Percentiles rank a stretch among this genome's conserved stretches.
These are phyloP conservation scores for Mamestra configurata DNA, from an alignment of 1,140 invertebrate genomes.

Conservation along the genomic window DNA sequence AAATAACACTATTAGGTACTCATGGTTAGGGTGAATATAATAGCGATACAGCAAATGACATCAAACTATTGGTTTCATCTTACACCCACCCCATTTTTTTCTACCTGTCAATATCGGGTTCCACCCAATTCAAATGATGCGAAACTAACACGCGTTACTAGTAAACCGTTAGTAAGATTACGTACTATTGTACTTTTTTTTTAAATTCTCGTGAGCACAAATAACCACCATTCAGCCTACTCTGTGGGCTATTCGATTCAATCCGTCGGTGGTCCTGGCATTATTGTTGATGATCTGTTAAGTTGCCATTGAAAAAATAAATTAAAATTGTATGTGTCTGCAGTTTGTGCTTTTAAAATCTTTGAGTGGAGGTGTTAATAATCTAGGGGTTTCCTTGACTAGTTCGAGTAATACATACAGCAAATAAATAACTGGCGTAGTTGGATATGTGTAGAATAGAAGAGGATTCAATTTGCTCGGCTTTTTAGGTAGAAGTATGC, in stretches of 20 bases:
- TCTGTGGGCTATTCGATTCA: neutral
- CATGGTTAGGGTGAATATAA: neutral
- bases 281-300: constrained; percentile 35
- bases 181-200: constrained; percentile 46
- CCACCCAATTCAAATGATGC: constrained; percentile 44
- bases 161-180: constrained; percentile 57
- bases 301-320: constrained; percentile 28
- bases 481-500: no score
- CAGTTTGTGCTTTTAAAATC: neutral
- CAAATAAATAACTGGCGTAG: no score
- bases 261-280: constrained; percentile 40
- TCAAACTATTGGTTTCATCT: neutral
- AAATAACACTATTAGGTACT: no score
- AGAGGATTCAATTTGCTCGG: no score
- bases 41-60: neutral
- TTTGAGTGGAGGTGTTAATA: neutral
- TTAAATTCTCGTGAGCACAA: neutral
- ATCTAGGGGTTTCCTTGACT: neutral
- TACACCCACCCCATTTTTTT: constrained; percentile 23
- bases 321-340: constrained; percentile 4
- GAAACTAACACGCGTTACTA: constrained; percentile 60
- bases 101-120: constrained; percentile 51
- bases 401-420: no score
- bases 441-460: no score
- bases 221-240: constrained; percentile 9